Conservation (phyloP, 2,888 invertebrate species). For the Dolomedes plantarius region DNA sequence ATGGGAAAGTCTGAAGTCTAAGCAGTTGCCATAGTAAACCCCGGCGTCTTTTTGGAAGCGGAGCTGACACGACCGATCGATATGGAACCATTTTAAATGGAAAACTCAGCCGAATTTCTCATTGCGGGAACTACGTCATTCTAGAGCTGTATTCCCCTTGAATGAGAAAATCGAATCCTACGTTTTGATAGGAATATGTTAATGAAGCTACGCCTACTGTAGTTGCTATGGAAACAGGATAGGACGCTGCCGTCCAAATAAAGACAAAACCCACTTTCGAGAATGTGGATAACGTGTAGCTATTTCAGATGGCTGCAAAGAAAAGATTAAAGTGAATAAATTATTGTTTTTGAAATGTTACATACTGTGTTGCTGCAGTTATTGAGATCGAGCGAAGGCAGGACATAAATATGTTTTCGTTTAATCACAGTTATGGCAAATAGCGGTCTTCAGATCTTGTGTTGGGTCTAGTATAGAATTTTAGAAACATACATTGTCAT, state of each 20-base stretch:
- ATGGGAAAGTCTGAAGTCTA: not conserved
- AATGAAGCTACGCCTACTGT: conserved; percentile 66
- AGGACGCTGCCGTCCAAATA: conserved; percentile 26
- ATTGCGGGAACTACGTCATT: conserved; percentile 41
- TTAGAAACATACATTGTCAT: no score
- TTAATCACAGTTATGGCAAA: no score
- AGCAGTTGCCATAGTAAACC: not conserved
- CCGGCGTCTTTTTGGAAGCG: not conserved
- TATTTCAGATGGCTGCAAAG: conserved; percentile 1
- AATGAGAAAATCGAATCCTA: conserved; percentile 60
- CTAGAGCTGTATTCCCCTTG: conserved; percentile 35
- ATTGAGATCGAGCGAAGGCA: not conserved
- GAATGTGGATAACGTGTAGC: conserved; percentile 5
- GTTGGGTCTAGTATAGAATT: no score
- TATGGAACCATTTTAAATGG: conserved; percentile 45
- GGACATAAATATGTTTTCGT: not conserved
- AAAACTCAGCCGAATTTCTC: conserved; percentile 42
- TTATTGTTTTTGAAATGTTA: not conserved
- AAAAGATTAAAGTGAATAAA: conserved; percentile 1
- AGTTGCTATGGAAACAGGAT: conserved; percentile 48
- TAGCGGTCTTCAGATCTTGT: no score
- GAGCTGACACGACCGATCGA: conserved; percentile 27
- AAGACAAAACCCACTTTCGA: conserved; percentile 11
- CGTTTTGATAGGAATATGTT: conserved; percentile 58
- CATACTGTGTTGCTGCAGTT: not conserved